A percentile compares a stretch with the other conserved stretches of the same genome.
Evolutionary conservation across 2,888 invertebrate species (phyloP).

Genomic region (Nomada goodeniana): DNA sequence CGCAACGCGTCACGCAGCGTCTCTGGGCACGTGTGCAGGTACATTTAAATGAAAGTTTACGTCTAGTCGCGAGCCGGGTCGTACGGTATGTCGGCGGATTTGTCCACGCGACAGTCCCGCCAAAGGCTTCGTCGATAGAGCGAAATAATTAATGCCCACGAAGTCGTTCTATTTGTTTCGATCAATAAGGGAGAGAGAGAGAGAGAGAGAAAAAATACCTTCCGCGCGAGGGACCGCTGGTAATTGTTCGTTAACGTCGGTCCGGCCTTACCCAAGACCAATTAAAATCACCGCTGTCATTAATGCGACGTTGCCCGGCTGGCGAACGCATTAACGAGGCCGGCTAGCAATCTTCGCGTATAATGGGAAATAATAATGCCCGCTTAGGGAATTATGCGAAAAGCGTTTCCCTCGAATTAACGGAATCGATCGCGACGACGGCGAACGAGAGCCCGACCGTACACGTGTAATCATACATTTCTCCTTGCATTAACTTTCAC

Average conservation of each 20-base stretch:
- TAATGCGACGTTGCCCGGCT: constrained; percentile 4
- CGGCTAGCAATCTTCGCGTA: neutral
- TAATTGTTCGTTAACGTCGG: constrained; percentile 50
- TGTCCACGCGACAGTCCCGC: constrained; percentile 47
- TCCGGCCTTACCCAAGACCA: constrained; percentile 38
- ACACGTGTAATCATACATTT: constrained; percentile 26
- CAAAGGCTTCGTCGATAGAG: constrained; percentile 62
- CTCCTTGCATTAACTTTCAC: constrained; percentile 25
- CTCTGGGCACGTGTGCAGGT: neutral
- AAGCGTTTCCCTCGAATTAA: neutral
- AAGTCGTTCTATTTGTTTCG: constrained; percentile 52
- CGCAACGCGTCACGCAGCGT: constrained; percentile 7
- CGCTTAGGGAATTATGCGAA: neutral
- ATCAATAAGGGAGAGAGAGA: constrained; percentile 45
- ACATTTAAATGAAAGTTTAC: constrained; percentile 37
- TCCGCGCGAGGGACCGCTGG: constrained; percentile 36
- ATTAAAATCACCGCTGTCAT: constrained; percentile 42
- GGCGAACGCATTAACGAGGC: neutral
- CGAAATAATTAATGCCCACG: constrained; percentile 67
- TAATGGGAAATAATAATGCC: neutral
- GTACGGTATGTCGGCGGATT: constrained; percentile 47
- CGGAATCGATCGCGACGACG: constrained; percentile 11
- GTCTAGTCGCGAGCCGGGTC: constrained; percentile 7
- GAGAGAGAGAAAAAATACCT: constrained; percentile 30
- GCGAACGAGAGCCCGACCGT: neutral